Percentiles rank a stretch among this genome's conserved stretches.
Conservation (phyloP, 2,797 vertebrate genomes). For the Phylloscopus collybita region DNA sequence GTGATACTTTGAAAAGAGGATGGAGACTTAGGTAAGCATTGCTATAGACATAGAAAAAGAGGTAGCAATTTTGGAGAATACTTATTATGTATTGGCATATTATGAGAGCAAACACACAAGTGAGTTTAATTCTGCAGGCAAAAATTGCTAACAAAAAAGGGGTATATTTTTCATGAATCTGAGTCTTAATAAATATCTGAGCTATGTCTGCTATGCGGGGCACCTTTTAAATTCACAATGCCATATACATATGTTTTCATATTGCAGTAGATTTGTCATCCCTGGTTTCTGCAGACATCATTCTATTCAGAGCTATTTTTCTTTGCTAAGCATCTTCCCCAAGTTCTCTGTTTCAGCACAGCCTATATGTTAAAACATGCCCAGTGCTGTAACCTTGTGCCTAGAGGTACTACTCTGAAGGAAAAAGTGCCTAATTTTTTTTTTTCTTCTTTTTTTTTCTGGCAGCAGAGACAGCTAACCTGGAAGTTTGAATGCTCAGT, state of each 20-base stretch:
- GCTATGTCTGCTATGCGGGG: neutral
- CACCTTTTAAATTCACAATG: neutral
- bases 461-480: neutral
- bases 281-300: neutral
- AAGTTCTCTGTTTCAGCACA: constrained; percentile 12
- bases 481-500: neutral
- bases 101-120: neutral
- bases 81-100: neutral
- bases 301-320: constrained; percentile 26
- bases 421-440: neutral
- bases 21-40: neutral
- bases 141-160: neutral
- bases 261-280: constrained; percentile 8
- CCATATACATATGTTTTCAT: neutral
- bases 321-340: neutral
- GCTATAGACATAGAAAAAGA: neutral
- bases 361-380: constrained; percentile 22
- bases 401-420: neutral
- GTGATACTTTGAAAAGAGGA: neutral
- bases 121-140: neutral
- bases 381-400: constrained; percentile 22
- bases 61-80: neutral
- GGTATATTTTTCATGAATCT: neutral
- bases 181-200: neutral
- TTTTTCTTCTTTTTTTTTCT: neutral